Evolutionary conservation across 2,888 invertebrate species (phyloP).

Genomic region (Abscondita cerata): DNA sequence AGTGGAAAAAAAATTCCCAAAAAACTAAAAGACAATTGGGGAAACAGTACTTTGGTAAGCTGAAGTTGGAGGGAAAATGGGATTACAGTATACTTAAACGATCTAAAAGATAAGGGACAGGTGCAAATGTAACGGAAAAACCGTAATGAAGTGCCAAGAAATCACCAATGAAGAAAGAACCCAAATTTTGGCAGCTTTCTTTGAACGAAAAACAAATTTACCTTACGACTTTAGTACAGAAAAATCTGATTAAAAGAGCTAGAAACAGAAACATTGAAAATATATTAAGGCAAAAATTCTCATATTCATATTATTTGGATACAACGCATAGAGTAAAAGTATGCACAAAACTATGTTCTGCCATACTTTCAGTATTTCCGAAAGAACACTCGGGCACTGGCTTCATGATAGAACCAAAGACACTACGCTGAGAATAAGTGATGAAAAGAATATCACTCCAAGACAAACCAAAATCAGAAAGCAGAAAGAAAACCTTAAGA

Average conservation of each 20-base stretch:
- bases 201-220: neutral
- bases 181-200: neutral
- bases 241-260: neutral
- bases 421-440: too few relatives aligned
- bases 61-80: neutral
- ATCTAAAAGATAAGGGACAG: neutral
- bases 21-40: neutral
- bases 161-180: too few relatives aligned
- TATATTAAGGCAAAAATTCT: neutral
- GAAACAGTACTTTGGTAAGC: neutral
- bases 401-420: too few relatives aligned
- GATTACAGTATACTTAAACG: neutral
- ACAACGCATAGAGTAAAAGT: neutral
- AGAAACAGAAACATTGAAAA: neutral
- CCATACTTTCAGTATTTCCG: neutral
- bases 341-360: neutral
- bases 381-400: neutral
- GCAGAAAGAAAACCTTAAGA: neutral
- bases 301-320: neutral
- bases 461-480: neutral
- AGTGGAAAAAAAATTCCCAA: slow-evolving; percentile 3
- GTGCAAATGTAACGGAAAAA: neutral
- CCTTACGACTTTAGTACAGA: neutral
- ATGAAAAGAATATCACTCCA: neutral
- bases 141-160: too few relatives aligned